Percentiles rank a stretch among this genome's conserved stretches.
Conservation (phyloP, 2,888 invertebrate species). For the Ditula angustiorana region DNA sequence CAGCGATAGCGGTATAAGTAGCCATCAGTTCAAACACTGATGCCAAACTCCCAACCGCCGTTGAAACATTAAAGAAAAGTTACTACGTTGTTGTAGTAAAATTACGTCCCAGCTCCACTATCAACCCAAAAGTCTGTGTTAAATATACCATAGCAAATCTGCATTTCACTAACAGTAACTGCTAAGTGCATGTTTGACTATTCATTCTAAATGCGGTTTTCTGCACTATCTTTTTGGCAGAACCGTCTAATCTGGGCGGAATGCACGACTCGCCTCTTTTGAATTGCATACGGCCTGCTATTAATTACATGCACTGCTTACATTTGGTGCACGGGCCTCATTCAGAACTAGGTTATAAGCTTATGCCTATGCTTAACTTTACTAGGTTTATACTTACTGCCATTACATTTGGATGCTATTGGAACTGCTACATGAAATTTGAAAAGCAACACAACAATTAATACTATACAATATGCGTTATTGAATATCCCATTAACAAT, state of each 20-base stretch:
- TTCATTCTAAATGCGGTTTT: constrained; percentile 73
- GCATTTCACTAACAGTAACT: constrained; percentile 58
- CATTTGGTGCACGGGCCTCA: constrained; percentile 50
- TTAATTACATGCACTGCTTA: constrained; percentile 74
- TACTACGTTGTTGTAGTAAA: not conserved
- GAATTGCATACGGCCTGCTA: constrained; percentile 74
- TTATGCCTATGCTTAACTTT: not conserved
- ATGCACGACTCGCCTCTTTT: constrained; percentile 58
- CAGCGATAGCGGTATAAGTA: not conserved
- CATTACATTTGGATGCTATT: too few relatives aligned
- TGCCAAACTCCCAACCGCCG: not conserved
- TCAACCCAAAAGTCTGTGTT: constrained; percentile 45
- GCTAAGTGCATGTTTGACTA: constrained; percentile 72
- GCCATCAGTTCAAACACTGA: not conserved
- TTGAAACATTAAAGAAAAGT: constrained; percentile 18
- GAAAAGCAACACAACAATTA: too few relatives aligned
- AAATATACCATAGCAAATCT: constrained; percentile 65
- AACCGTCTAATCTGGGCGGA: constrained; percentile 57
- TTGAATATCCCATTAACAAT: too few relatives aligned
- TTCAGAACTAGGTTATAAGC: constrained; percentile 12
- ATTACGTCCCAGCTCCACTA: constrained; percentile 20
- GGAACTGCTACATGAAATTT: not conserved
- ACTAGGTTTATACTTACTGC: too few relatives aligned
- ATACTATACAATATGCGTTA: too few relatives aligned
- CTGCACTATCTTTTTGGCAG: constrained; percentile 76